A percentile compares a stretch with the other conserved stretches of the same genome.
Evolutionary conservation across 2,888 invertebrate genomes (phyloP).

Genomic region (Ornithoptera alexandrae): DNA sequence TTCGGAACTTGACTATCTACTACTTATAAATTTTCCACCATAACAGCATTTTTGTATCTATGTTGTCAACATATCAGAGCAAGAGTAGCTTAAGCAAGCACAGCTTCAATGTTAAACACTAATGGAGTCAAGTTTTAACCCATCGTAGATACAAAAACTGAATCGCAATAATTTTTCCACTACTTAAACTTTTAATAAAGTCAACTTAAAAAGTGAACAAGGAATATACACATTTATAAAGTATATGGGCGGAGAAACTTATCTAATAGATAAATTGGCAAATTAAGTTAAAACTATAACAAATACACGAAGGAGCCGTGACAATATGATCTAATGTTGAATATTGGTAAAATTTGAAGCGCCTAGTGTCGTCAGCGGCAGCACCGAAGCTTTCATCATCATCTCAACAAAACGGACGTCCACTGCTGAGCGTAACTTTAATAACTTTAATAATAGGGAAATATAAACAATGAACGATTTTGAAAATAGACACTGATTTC

Average conservation of each 20-base stretch:
- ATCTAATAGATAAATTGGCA: conserved; percentile 14
- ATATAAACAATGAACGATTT: conserved; percentile 1
- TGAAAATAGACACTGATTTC: neutral
- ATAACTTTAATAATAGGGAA: neutral
- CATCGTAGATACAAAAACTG: no score
- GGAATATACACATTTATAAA: neutral
- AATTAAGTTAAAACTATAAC: neutral
- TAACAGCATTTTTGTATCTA: no score
- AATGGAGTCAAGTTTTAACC: no score
- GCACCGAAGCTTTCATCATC: conserved; percentile 39
- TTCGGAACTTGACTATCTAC: no score
- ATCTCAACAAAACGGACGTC: no score
- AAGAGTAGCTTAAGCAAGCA: no score
- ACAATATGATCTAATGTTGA: conserved; percentile 17
- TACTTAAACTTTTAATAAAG: no score
- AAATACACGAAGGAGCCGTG: neutral
- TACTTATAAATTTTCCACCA: no score
- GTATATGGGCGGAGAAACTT: conserved; percentile 16
- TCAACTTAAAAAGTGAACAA: neutral
- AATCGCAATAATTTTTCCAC: no score
- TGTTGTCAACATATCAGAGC: no score
- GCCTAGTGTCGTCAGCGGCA: conserved; percentile 53
- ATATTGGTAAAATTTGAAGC: conserved; percentile 31
- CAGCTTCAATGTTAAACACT: no score
- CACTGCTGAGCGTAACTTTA: no score